Conservation (phyloP, 2,797 vertebrate species). For the Macroramphosus scolopax region DNA sequence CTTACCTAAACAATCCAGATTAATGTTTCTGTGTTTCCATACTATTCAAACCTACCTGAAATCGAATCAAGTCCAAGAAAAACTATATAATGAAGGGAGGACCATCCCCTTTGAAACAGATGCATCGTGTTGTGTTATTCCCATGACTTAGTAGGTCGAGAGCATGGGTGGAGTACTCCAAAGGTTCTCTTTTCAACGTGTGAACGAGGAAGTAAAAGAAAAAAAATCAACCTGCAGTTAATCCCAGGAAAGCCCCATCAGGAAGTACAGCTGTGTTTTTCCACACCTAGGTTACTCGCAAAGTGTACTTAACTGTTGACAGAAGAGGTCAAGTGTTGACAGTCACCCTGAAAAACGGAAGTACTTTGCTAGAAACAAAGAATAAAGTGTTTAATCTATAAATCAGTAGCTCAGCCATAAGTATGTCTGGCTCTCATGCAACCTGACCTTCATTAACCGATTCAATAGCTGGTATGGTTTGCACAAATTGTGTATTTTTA, state of each 20-base stretch:
- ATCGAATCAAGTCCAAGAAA: neutral
- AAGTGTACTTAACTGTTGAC: constrained; percentile 17
- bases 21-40: neutral
- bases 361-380: constrained; percentile 1
- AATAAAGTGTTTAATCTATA: neutral
- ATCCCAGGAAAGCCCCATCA: constrained; percentile 70
- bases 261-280: constrained; percentile 69
- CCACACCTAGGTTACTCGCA: constrained; percentile 32
- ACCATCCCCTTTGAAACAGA: neutral
- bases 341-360: constrained; percentile 10
- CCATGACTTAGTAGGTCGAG: no score
- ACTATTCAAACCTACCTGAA: neutral
- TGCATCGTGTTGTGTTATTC: neutral
- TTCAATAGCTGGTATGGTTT: no score
- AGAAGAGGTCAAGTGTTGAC: constrained; percentile 29
- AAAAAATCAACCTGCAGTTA: constrained; percentile 38
- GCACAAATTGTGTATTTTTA: neutral
- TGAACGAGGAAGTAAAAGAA: constrained; percentile 69
- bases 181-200: constrained; percentile 42
- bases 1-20: constrained; percentile 8
- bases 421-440: neutral
- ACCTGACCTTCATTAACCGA: constrained; percentile 3
- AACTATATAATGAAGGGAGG: constrained; percentile 1
- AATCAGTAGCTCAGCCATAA: neutral
- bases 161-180: constrained; percentile 38